Base-by-base conservation (phyloP, 2,888 invertebrate genomes). In the Stenodera caucasica region DNA sequence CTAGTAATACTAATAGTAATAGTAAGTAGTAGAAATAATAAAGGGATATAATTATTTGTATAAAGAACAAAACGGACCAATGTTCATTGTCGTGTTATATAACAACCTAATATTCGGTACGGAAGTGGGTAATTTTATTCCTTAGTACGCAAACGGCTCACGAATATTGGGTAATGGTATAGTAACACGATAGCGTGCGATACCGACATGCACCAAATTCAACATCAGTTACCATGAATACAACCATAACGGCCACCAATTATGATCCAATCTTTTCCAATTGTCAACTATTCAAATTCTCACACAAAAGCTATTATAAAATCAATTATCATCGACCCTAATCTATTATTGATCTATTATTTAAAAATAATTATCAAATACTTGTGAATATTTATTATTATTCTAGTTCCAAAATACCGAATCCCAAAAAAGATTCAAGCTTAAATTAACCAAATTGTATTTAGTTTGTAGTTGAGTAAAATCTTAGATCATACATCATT, bases 101-200 rank as follows among this genome's bases (percentile, higher is more conserved):
- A 66, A 66, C 66, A 64, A 64, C 64, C 62, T 58, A 64, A 66
- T 66, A 66, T 66, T 66, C 61, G 63, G 64, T 57, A 51, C 62
- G 66, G 64, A 66, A 66, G 63, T 63, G 58, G 60, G 66, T 64
- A 66, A 66, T 66, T 66, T 66, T 64, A 66, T 62, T 66, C 64
- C 66, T 66, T 64, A 55, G 62, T 62, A 57, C 66, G 55, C 61
- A 62, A 66, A 64, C 63, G 63, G 63, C 63, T 63, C 63, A 63
- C 58, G 60, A 62, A 58, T 62, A 64, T 64, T 66, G 62, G 64
- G 64, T 66, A 66, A 66, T 66, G 66, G 66, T 58, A 63, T 61
- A 63, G 58, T 60, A 58, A 60, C 66, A 66, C 66, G 66, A 62
- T 58, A 64, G 58, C 61, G 58, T 61, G 61, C 58, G 52, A 55